phyloP scores from a whole-genome alignment of 2,113 vertebrate genomes.

The Gallinago undulata region DNA sequence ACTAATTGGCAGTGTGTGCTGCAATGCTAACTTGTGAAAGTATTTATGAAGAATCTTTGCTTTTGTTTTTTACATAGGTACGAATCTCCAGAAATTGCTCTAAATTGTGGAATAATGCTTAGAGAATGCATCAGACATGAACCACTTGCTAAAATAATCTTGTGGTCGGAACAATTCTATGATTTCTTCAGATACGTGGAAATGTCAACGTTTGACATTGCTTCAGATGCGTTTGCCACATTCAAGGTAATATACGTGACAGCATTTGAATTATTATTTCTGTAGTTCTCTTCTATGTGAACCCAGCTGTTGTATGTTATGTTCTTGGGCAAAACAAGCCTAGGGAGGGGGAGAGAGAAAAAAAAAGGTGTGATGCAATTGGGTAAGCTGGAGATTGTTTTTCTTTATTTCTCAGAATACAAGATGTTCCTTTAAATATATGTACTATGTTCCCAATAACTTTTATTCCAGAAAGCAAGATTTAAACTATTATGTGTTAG shows the following conservation, averaged over 20 bases:
- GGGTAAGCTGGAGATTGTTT: neutral
- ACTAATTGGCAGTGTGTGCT: neutral
- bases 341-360: neutral
- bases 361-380: neutral
- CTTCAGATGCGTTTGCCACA: conserved; percentile 86
- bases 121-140: conserved; percentile 87
- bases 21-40: neutral
- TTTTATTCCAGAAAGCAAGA: neutral
- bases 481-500: neutral
- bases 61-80: conserved; percentile 62
- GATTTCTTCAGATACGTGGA: conserved; percentile 90
- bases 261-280: neutral
- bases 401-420: neutral
- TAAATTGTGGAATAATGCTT: conserved; percentile 88
- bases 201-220: conserved; percentile 88
- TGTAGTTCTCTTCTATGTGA: neutral
- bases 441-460: accelerated
- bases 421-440: neutral
- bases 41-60: neutral
- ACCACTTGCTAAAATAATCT: conserved; percentile 85
- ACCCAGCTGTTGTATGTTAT: neutral
- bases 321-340: neutral
- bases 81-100: conserved; percentile 86
- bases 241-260: conserved; percentile 77
- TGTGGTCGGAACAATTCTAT: conserved; percentile 88